Base-by-base conservation (phyloP, 2,888 invertebrate species). In the Dusona sp. region DNA sequence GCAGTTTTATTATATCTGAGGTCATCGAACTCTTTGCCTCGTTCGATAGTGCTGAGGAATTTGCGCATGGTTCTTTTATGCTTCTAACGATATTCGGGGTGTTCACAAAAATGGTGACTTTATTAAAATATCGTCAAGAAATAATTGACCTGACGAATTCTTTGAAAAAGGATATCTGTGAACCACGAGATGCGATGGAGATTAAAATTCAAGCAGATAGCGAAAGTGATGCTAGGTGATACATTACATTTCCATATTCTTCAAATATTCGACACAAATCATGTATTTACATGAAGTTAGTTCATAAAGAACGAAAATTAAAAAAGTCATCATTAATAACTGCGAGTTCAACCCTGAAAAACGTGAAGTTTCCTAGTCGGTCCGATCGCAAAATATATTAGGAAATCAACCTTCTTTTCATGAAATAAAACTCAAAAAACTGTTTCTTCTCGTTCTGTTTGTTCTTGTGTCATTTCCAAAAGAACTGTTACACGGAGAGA, bases 21-120 rank as follows among this genome's bases (percentile, higher is more conserved):
- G 33, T 88, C 19, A 2, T 91, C 3, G 88, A 89, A n/a, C 64
- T 90, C 3, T 36, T 88, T 8, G 36, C 72, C 74, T 77, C 70
- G 4, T 84, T 84, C 1, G 81, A 86, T 0, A 86, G 80, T 42
- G 42, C 83, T 1, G 81, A 88, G 6, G 88, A 75, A 74, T 84
- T 86, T 33, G 81, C 88, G 0, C 81, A 83, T 38, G 83, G 82
- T 45, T 87, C 87, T 13, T 88, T 84, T 42, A 65, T 88, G 38
- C 51, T 87, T 4, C 51, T 88, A 1, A 79, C 87, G 3, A 74
- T 86, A 75, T 78, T 87, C n/a, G 85, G 80, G 11, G 79, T 83
- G 1, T 88, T 84, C 22, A 78, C 80, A 22, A 88, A 87, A 80
- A 84, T 79, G 36, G 64, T 33, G 19, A 84, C 81, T 67, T 29